Conservation (phyloP, 2,888 invertebrate species). For the Microplitis manilae region DNA sequence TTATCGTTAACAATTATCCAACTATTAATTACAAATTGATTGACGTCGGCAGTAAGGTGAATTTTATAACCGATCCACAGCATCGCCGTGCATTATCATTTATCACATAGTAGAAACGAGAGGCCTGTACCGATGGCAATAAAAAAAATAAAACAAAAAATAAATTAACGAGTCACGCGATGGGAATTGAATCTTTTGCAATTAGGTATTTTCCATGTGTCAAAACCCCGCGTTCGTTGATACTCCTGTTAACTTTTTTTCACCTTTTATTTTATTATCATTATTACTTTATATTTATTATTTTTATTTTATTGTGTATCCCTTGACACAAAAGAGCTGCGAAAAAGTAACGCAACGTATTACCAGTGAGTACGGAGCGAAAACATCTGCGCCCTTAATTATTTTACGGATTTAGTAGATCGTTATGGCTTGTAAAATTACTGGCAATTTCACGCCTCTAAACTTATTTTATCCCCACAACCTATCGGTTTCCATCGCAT, state of each 20-base stretch:
- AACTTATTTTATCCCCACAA: conserved; percentile 68
- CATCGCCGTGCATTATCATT: conserved; percentile 25
- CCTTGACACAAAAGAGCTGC: conserved; percentile 4
- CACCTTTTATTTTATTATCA: too few species aligned
- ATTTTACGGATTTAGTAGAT: conserved; percentile 72
- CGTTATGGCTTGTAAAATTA: conserved; percentile 72
- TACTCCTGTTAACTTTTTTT: not conserved
- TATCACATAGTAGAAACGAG: conserved; percentile 12
- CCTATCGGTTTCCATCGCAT: conserved; percentile 52
- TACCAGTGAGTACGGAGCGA: conserved; percentile 29
- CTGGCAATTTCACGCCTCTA: conserved; percentile 71
- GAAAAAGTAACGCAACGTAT: conserved; percentile 5
- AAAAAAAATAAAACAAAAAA: conserved; percentile 11
- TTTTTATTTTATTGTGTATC: not conserved
- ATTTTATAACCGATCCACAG: not conserved
- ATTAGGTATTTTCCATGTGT: not conserved
- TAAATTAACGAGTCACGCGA: conserved; percentile 22
- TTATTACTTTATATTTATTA: not conserved
- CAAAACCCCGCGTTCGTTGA: not conserved
- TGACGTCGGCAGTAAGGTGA: conserved; percentile 21
- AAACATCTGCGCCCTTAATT: conserved; percentile 71
- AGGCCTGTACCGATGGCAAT: not conserved
- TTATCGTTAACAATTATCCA: conserved; percentile 41
- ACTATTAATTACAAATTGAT: conserved; percentile 40
- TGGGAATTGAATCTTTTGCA: conserved; percentile 36